phyloP scores from a whole-genome alignment of 2,888 invertebrate species.

The Agrilus mali region DNA sequence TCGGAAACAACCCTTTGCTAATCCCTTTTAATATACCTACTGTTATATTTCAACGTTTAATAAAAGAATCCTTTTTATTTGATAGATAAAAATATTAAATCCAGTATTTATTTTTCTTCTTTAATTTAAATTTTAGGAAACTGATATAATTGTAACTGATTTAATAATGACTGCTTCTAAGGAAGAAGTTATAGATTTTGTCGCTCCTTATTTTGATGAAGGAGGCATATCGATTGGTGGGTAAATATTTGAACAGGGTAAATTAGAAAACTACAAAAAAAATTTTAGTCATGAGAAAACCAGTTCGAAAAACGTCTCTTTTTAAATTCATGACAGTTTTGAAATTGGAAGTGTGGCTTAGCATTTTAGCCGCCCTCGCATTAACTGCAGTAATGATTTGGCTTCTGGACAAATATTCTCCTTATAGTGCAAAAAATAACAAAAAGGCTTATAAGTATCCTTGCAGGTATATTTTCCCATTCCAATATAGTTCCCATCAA shows the following conservation, averaged over 20 bases:
- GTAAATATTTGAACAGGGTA: constrained; percentile 6
- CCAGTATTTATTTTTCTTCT: too few relatives aligned
- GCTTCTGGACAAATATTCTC: constrained; percentile 80
- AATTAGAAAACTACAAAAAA: background rate
- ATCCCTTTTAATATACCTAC: too few relatives aligned
- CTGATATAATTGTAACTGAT: constrained; percentile 70
- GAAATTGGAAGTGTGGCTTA: constrained; percentile 76
- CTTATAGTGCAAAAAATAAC: constrained; percentile 77
- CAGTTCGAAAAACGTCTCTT: constrained; percentile 65
- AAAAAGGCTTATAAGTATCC: constrained; percentile 68
- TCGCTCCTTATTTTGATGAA: constrained; percentile 84
- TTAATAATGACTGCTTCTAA: constrained; percentile 84
- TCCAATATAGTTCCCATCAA: too few relatives aligned
- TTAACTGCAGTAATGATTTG: constrained; percentile 80
- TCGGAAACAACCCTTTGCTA: too few relatives aligned
- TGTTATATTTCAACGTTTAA: background rate
- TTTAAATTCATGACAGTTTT: constrained; percentile 92
- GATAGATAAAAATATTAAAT: too few relatives aligned
- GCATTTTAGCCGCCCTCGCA: constrained; percentile 70
- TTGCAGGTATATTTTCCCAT: constrained; percentile 48
- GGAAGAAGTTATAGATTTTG: constrained; percentile 82
- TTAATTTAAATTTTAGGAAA: constrained; percentile 43
- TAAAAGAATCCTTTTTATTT: too few relatives aligned
- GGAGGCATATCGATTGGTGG: constrained; percentile 81
- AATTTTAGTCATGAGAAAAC: constrained; percentile 65